Evolutionary conservation across 2,888 invertebrate genomes (phyloP), one percentile per base, ranked within the genome.

Genomic region (Tinea pellionella): DNA sequence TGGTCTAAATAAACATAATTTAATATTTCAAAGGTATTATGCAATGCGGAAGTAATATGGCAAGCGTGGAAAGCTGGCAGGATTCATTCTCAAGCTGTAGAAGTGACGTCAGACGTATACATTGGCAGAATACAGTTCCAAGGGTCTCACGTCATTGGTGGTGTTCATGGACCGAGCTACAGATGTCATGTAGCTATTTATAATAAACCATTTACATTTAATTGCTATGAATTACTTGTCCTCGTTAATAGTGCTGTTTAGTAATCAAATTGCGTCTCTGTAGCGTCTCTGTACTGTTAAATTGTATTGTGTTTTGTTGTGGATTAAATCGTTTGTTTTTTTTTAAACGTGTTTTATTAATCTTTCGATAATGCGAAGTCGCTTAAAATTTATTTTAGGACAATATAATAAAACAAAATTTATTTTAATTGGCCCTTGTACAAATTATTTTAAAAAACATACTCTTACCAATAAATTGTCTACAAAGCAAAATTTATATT

Each of bases 101-200:
- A 69, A 13, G 73, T 71, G 55, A 69, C 74, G 57, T 61, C 65
- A 18, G 74, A 69, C 60, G 75, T 74, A 62, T 66, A 69, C 67
- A 69, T 72, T 55, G 80, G 79, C 24, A 68, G 80, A 29, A 77
- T 80, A 64, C 73, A 66, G 47, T 73, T 76, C 69, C 74, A 73
- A 63, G 73, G 70, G 63, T 67, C 73, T 29, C 77, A 77, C 62
- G 68, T 78, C 15, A 63, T 80, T 12, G 76, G 80, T 47, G 72
- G 80, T 24, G 77, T 80, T 18, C 67, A 65, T 60, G 68, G 78
- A 41, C 83, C 84, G 13, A 63, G 67, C 63, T 77, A 69, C 66
- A 73, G 78, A 62, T 85, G 85, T 64, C 78, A 83, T 65, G 78
- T 86, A 53, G 69, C 81, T 63, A 78, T 85, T 63, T 79, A 75